Evolutionary conservation across 2,888 invertebrate species (phyloP).

Genomic region (Cryptocheilus praepositus): DNA sequence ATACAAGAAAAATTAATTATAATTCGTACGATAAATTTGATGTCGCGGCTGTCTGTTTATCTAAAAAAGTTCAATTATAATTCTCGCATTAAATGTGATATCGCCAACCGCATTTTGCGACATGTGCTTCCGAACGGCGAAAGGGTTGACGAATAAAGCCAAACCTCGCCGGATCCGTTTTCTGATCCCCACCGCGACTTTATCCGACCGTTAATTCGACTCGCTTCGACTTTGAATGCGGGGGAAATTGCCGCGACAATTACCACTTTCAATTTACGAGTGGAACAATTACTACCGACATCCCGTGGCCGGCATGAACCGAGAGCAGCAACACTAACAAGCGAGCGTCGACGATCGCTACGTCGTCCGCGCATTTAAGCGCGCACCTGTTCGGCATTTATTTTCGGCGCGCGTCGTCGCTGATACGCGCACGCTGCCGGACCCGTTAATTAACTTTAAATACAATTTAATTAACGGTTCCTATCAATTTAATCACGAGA

Average conservation of each 20-base stretch:
- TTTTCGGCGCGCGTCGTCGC: conserved; percentile 28
- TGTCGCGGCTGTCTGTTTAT: too few relatives aligned
- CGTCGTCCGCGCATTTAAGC: neutral
- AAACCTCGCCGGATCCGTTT: too few relatives aligned
- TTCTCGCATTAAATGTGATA: too few relatives aligned
- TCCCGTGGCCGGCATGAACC: conserved; percentile 3
- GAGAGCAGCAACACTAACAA: neutral
- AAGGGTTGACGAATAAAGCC: neutral
- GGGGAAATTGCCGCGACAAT: conserved; percentile 38
- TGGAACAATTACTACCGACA: conserved; percentile 47
- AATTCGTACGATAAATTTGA: too few relatives aligned
- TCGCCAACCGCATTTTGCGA: too few relatives aligned
- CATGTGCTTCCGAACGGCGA: too few relatives aligned
- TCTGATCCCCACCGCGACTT: too few relatives aligned
- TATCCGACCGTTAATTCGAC: neutral
- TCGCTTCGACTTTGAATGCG: conserved; percentile 5
- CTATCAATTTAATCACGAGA: conserved; percentile 7
- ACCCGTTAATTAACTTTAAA: conserved; percentile 46
- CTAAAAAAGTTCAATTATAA: too few relatives aligned
- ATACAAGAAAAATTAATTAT: too few relatives aligned
- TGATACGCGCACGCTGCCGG: conserved; percentile 36
- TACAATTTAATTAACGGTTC: conserved; percentile 53
- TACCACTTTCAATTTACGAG: conserved; percentile 51
- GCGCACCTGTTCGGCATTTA: conserved; percentile 55
- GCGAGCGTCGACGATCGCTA: neutral